Conservation (phyloP, 2,113 vertebrate species). For the Phasianus colchicus region DNA sequence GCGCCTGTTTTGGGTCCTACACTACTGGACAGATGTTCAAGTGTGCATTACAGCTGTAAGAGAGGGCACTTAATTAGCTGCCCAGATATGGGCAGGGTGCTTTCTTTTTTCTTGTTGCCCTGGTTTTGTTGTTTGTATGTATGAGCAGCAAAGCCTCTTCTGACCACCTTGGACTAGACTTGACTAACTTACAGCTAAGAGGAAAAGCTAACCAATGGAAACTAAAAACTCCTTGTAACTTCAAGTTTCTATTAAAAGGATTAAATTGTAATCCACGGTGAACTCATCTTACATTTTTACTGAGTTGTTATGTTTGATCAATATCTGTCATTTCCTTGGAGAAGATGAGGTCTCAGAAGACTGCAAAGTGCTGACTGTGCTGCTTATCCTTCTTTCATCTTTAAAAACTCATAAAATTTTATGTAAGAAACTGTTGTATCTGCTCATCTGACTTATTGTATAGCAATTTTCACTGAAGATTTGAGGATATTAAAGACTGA, state of each 20-base stretch:
- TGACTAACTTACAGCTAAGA: background rate
- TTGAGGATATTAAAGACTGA: background rate
- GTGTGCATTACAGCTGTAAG: background rate
- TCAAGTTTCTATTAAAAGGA: background rate
- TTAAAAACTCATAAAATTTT: background rate
- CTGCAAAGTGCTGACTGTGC: background rate
- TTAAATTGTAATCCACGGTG: background rate
- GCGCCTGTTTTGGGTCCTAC: constrained; percentile 24
- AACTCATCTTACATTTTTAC: background rate
- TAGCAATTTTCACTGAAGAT: background rate
- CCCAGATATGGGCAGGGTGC: background rate
- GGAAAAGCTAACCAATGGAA: background rate
- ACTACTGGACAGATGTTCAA: constrained; percentile 50
- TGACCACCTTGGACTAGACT: background rate
- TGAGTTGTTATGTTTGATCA: background rate
- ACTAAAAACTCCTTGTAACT: background rate
- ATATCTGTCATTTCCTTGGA: background rate
- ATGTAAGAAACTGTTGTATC: background rate
- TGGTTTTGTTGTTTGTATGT: background rate
- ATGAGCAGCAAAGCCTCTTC: background rate
- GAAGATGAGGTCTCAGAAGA: background rate
- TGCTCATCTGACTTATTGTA: background rate
- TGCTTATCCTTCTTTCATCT: background rate
- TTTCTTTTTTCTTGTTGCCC: background rate
- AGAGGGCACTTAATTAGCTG: background rate